Conservation (phyloP, 1,140 invertebrate species). For the Zaprionus tsacasi region DNA sequence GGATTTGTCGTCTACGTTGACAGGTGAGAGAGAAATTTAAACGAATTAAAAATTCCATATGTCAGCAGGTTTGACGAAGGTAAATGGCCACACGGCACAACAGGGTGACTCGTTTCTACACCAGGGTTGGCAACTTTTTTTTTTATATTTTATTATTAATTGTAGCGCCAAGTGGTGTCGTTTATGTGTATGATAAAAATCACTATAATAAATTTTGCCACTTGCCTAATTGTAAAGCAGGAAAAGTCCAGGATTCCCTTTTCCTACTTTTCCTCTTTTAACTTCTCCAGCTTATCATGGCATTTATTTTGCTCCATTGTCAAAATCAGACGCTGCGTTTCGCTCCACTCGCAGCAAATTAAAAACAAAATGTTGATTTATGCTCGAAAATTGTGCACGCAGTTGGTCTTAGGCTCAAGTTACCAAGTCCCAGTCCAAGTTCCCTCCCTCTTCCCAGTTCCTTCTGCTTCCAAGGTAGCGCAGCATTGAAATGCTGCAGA, state of each 20-base stretch:
- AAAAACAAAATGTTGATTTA: conserved; percentile 83
- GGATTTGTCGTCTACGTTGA: conserved; percentile 98
- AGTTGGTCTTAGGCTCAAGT: conserved; percentile 1
- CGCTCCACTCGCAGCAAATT: conserved; percentile 59
- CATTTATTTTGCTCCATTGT: conserved; percentile 61
- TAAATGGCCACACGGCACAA: conserved; percentile 46
- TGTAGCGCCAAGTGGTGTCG: conserved; percentile 75
- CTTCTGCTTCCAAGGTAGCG: background rate
- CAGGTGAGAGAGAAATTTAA: conserved; percentile 86
- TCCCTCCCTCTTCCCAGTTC: no score
- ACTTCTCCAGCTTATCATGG: conserved; percentile 33
- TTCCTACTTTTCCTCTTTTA: background rate
- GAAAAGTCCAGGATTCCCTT: conserved; percentile 38
- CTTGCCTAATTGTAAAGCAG: conserved; percentile 78
- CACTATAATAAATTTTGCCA: conserved; percentile 71
- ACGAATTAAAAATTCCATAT: conserved; percentile 84
- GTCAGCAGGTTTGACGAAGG: conserved; percentile 80
- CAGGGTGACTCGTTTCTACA: conserved; percentile 3
- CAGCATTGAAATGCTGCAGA: conserved; percentile 77
- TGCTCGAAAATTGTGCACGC: conserved; percentile 29
- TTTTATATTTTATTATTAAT: conserved; percentile 61
- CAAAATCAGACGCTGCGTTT: conserved; percentile 64
- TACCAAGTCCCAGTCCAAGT: background rate
- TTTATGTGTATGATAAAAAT: conserved; percentile 81
- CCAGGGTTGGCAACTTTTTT: conserved; percentile 17